Evolutionary conservation across 2,888 invertebrate species (phyloP).

Genomic region (Sylvicola cinctus): DNA sequence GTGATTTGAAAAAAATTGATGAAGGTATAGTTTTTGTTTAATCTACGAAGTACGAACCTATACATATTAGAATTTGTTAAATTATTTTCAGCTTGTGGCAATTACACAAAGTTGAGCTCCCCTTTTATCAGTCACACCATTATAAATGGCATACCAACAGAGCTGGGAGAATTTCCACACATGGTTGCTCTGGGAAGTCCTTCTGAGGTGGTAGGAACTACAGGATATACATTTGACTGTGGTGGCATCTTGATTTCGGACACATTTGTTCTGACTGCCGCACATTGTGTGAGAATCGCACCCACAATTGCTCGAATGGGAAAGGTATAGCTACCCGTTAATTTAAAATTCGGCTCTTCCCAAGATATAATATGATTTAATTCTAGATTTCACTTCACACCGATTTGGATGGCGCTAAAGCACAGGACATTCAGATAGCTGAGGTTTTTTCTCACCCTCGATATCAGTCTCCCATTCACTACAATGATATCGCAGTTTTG

Average conservation of each 20-base stretch:
- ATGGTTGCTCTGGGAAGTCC: no score
- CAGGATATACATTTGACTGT: neutral
- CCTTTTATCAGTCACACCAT: no score
- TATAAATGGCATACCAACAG: no score
- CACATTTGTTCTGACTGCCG: no score
- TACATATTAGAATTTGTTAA: no score
- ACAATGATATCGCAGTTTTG: neutral
- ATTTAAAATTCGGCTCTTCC: neutral
- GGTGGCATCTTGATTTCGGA: neutral
- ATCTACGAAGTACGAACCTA: no score
- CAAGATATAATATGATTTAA: neutral
- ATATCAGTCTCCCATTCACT: neutral
- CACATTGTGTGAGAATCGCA: neutral
- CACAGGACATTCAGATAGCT: neutral
- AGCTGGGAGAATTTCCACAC: neutral
- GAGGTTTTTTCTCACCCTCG: neutral
- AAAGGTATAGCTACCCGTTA: neutral
- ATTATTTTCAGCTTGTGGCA: no score
- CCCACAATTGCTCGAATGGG: neutral
- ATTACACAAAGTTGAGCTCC: no score
- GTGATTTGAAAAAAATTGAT: no score
- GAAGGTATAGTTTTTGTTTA: no score
- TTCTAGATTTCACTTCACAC: neutral
- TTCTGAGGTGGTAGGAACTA: no score
- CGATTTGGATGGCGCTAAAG: no score